Conservation (phyloP, 2,888 invertebrate species). For the Ischnus inquisitorius region DNA sequence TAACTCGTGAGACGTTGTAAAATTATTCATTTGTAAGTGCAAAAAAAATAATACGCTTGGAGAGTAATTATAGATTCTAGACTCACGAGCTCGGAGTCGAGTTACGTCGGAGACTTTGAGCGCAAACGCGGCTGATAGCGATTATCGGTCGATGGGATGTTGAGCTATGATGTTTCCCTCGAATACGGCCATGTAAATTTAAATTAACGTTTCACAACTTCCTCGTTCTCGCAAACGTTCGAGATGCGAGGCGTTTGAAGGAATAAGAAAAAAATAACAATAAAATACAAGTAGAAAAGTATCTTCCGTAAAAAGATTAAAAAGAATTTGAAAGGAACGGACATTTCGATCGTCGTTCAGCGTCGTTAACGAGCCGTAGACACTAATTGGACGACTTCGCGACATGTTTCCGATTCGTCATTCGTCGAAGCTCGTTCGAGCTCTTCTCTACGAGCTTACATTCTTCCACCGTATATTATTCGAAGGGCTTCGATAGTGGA, state of each 20-base stretch:
- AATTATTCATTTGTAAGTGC: too few species aligned
- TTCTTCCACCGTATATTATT: conserved; percentile 29
- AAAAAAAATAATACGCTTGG: too few species aligned
- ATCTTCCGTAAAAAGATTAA: background rate
- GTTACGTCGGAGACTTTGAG: too few species aligned
- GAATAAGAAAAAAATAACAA: too few species aligned
- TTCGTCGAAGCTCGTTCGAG: conserved; percentile 47
- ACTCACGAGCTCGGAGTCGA: too few species aligned
- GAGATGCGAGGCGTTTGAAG: background rate
- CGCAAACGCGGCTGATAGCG: too few species aligned
- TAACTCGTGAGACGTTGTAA: background rate
- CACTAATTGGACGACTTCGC: conserved; percentile 49
- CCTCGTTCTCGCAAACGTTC: background rate
- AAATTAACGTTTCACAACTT: too few species aligned
- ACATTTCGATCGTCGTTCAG: conserved; percentile 11
- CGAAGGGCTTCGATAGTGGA: background rate
- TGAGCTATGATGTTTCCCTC: too few species aligned
- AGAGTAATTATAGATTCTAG: too few species aligned
- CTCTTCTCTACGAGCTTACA: conserved; percentile 43
- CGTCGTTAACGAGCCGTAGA: conserved; percentile 23
- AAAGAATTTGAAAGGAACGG: background rate
- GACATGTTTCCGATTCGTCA: conserved; percentile 56
- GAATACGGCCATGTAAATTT: too few species aligned
- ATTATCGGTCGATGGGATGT: too few species aligned
- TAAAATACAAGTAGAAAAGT: background rate